Evolutionary conservation across 2,113 vertebrate genomes (phyloP).

Genomic region (Bungarus multicinctus): DNA sequence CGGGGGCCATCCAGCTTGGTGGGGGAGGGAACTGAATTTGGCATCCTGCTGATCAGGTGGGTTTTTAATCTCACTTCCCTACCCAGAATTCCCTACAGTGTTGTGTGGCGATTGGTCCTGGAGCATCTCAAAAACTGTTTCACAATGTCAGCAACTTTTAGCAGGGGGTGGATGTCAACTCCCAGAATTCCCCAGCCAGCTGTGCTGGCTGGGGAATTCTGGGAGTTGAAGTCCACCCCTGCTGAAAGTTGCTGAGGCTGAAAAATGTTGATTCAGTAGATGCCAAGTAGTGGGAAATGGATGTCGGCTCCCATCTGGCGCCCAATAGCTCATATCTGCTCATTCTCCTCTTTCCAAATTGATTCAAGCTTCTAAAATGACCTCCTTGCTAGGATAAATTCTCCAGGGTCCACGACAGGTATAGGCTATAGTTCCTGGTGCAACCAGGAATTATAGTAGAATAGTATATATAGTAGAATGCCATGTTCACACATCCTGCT

Average conservation of each 20-base stretch:
- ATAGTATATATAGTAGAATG: background rate
- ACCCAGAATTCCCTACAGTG: background rate
- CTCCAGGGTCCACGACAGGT: background rate
- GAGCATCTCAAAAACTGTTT: background rate
- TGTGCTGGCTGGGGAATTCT: background rate
- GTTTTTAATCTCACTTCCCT: background rate
- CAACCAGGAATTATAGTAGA: too few species aligned
- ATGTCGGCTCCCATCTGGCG: background rate
- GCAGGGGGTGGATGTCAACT: too few species aligned
- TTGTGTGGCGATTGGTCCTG: background rate
- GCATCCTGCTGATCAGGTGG: background rate
- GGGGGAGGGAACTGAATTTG: background rate
- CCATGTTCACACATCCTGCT: background rate
- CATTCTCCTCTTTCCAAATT: background rate
- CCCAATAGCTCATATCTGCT: background rate
- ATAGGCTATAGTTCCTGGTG: background rate
- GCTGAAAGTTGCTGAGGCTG: background rate
- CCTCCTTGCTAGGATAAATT: background rate
- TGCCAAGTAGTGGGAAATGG: background rate
- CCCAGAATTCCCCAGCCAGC: background rate
- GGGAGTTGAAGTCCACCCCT: background rate
- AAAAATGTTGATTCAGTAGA: background rate
- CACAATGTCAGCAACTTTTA: background rate
- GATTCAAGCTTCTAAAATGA: background rate
- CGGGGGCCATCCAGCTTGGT: background rate